Evolutionary conservation across 1,140 invertebrate species (phyloP), one percentile per base, ranked within the genome.

Genomic region (Drosophila auraria): DNA sequence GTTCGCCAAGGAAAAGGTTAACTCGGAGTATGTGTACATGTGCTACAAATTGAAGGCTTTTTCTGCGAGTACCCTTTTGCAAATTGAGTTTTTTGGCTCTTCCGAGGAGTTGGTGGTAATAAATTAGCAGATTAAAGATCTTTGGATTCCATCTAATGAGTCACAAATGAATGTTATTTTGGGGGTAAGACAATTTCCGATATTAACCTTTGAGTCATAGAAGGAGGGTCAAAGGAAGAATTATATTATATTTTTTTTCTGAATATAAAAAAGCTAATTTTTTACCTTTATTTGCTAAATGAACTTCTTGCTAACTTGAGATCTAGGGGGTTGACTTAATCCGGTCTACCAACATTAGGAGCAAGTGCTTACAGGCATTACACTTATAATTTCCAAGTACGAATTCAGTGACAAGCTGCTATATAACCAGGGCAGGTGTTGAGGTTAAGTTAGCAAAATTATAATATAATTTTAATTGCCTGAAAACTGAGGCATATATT

Each of bases 21-120:
- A 75, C 58, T 27, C 69, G 57, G 58, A 74, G 63, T 75, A 56
- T 64, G 36, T 75, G 49, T 50, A 68, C 69, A 62, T 72, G 75
- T 60, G 53, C 59, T 56, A 70, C 75, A 78, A 78, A 78, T 78
- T 71, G 76, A 78, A 78, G 75, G 74, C 56, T 60, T 68, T 72
- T 73, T 53, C 50, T 44, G 62, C 36, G 5, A 14, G 40, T 54
- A 68, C 74, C 63, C 75, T 59, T 30, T 38, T 75, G 4, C 15
- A 36, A 9, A 33, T 23, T 6, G 20, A 30, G 36, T 14, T 53
- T 30, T 15, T 53, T 61, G 27, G 3, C n/a, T 38, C 2, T n/a
- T 3, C 2, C 15, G 20, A 20, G 3, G 15, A 25, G 8, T 20
- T 50, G 56, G 8, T 23, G 25, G 23, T 50, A 9, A 53, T 30